Evolutionary conservation across 2,888 invertebrate species (phyloP).

Genomic region (Drosophila diplacantha): DNA sequence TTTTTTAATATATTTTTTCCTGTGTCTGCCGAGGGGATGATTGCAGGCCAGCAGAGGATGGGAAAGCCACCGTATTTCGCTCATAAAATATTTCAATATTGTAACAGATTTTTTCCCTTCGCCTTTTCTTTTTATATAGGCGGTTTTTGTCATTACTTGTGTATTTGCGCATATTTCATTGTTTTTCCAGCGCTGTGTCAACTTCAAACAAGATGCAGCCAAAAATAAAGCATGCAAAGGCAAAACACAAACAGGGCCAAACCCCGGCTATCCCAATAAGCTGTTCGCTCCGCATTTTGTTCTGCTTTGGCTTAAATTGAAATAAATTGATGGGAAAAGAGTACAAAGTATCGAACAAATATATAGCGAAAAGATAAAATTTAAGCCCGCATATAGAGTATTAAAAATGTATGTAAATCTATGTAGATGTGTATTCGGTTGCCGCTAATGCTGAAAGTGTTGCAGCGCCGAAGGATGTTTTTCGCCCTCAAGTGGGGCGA

Average conservation of each 20-base stretch:
- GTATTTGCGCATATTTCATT: constrained; percentile 46
- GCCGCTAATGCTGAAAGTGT: constrained; percentile 38
- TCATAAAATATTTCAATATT: constrained; percentile 72
- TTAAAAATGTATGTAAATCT: constrained; percentile 25
- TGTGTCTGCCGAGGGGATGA: constrained; percentile 13
- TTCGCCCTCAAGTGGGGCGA: constrained; percentile 5
- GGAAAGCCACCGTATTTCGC: constrained; percentile 12
- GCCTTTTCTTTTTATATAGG: neutral
- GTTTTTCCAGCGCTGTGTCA: constrained; percentile 27
- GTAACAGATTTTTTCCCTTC: constrained; percentile 50
- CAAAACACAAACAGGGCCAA: constrained; percentile 21
- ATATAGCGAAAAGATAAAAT: neutral
- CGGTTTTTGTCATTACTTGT: constrained; percentile 59
- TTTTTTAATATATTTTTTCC: constrained; percentile 1
- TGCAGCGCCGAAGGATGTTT: constrained; percentile 31
- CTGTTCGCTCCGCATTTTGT: neutral
- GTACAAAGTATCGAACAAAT: neutral
- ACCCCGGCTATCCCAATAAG: constrained; percentile 6
- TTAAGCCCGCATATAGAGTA: constrained; percentile 3
- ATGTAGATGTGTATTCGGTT: constrained; percentile 22
- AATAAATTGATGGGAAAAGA: constrained; percentile 25
- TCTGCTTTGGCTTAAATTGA: constrained; percentile 42
- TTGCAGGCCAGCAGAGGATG: constrained; percentile 12
- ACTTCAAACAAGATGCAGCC: constrained; percentile 32
- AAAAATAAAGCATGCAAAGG: constrained; percentile 33